These are phyloP conservation scores for Acleris literana DNA, from an alignment of 2,888 invertebrate genomes.

Conservation along the genomic window DNA sequence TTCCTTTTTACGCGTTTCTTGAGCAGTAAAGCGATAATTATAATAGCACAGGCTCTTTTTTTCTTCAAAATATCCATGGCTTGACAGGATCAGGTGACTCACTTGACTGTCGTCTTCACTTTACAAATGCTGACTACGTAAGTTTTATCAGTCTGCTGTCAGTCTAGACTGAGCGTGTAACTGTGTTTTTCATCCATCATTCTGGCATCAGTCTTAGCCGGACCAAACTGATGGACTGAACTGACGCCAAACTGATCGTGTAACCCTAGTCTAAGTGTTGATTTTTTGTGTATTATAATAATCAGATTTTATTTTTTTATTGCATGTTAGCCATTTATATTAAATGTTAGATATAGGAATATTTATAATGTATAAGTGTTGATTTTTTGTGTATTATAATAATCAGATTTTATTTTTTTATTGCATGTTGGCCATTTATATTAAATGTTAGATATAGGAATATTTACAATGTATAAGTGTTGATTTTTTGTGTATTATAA, in stretches of 20 bases:
- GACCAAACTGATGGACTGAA: conserved; percentile 33
- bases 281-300: no score
- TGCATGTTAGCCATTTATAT: no score
- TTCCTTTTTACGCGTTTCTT: conserved; percentile 39
- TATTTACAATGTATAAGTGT: no score
- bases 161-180: conserved; percentile 37
- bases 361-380: no score
- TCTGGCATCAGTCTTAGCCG: conserved; percentile 32
- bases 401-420: no score
- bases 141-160: conserved; percentile 29
- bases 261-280: not conserved
- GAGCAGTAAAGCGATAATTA: conserved; percentile 36
- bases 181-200: conserved; percentile 35
- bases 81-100: conserved; percentile 30
- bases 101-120: conserved; percentile 24
- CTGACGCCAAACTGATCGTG: conserved; percentile 32
- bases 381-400: no score
- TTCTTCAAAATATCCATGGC: conserved; percentile 30
- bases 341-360: no score
- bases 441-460: no score
- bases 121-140: conserved; percentile 10
- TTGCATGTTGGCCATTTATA: no score
- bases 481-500: no score
- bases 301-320: no score
- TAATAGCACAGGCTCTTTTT: conserved; percentile 37